Evolutionary conservation across 2,113 vertebrate species (phyloP).

Genomic region (Proteles cristata): DNA sequence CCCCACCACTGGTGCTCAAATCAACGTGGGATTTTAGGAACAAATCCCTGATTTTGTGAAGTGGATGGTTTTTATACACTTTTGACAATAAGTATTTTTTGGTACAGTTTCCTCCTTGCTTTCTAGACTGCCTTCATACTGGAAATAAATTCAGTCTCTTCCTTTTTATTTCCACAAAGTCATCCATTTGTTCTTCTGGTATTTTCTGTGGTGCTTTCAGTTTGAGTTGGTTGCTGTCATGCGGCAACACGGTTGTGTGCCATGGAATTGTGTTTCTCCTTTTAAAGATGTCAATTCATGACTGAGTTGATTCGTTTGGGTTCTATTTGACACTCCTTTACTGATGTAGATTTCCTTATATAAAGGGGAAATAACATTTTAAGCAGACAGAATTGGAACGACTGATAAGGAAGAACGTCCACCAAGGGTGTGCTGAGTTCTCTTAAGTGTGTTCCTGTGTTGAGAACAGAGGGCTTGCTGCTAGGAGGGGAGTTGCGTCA

Average conservation of each 20-base stretch:
- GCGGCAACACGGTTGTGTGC: fast-evolving
- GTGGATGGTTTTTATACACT: neutral
- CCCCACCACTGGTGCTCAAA: neutral
- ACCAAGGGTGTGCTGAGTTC: fast-evolving
- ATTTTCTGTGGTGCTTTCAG: neutral
- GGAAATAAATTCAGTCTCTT: neutral
- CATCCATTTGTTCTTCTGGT: neutral
- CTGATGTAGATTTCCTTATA: neutral
- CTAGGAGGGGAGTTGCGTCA: fast-evolving
- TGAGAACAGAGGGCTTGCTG: neutral
- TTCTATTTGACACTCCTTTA: neutral
- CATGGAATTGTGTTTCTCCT: neutral
- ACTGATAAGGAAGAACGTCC: fast-evolving
- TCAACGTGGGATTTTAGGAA: constrained; percentile 12
- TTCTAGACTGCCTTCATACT: neutral
- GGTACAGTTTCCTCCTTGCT: neutral
- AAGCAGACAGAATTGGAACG: neutral
- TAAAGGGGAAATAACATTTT: neutral
- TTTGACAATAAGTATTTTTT: constrained; percentile 32
- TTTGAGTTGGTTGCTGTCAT: neutral
- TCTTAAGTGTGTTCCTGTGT: neutral
- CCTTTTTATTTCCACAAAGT: neutral
- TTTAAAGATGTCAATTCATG: neutral
- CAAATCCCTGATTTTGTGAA: constrained; percentile 49
- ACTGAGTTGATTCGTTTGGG: neutral